phyloP scores from a whole-genome alignment of 2,888 invertebrate genomes.

The Lepidonotus clava region DNA sequence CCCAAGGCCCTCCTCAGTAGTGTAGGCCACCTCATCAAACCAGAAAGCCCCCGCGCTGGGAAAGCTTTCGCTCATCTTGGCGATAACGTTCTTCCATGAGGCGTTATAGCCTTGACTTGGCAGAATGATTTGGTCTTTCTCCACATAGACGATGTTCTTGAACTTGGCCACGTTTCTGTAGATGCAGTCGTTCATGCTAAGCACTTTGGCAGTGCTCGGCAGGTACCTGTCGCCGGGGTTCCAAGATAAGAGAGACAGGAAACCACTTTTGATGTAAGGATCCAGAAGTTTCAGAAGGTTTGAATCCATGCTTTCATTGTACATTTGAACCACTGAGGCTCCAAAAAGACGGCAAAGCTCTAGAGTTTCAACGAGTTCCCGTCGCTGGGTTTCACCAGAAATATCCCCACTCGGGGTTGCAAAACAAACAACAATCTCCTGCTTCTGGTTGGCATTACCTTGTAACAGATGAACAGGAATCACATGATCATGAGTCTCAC shows the following conservation, averaged over 20 bases:
- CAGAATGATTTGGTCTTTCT: conserved; percentile 12
- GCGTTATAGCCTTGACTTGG: conserved; percentile 27
- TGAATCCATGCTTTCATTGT: conserved; percentile 41
- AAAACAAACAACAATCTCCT: conserved; percentile 21
- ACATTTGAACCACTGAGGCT: conserved; percentile 28
- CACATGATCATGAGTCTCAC: conserved; percentile 7
- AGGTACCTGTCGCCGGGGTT: conserved; percentile 14
- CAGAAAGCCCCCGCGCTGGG: conserved; percentile 36
- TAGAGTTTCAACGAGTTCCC: not conserved
- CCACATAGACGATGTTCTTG: conserved; percentile 7
- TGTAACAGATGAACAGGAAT: not conserved
- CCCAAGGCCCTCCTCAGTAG: not conserved
- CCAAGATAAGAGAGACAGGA: not conserved
- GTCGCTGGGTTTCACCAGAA: not conserved
- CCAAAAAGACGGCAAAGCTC: conserved; percentile 30
- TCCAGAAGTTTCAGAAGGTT: not conserved
- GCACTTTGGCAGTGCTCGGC: not conserved
- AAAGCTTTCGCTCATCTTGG: not conserved
- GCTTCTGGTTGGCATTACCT: not conserved
- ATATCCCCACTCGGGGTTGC: not conserved
- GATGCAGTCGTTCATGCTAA: conserved; percentile 43
- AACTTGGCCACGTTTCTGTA: conserved; percentile 9
- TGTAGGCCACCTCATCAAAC: not conserved
- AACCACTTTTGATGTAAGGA: not conserved
- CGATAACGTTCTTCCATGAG: not conserved